Base-by-base conservation (phyloP, 2,888 invertebrate genomes). In the Harpagoxenus sublaevis region DNA sequence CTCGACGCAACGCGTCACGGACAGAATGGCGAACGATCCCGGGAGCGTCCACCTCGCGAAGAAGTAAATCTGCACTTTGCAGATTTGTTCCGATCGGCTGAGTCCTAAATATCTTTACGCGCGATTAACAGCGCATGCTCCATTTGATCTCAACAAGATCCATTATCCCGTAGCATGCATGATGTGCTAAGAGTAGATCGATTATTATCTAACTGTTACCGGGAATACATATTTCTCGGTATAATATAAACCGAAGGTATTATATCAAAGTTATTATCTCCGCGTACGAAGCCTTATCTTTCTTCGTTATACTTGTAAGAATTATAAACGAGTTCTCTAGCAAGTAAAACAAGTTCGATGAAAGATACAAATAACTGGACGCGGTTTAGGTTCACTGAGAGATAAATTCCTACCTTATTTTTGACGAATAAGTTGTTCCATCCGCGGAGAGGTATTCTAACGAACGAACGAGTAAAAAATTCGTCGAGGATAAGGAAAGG, bases 21-120 rank as follows among this genome's bases (percentile, higher is more conserved):
- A 31, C 45, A n/a, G 48, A 57, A 57, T 15, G 35, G 45, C 62
- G 62, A 66, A 68, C 78, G 70, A 51, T 48, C 63, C 65, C 65
- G 39, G 28, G 42, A 60, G 23, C 53, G 53, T 53, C 57, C 28
- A 31, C n/a, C 70, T 28, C 28, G 23, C n/a, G 45, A 15, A n/a
- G 35, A 79, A 35, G 35, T 31, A 79, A 48, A 60, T 48, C 48
- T 35, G 48, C 23, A 4, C 57, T 79, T 3, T 28, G 57, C 39
- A 18, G 35, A 35, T 35, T 35, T 48, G 79, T 73, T 81, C 79
- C 79, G 79, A 71, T 51, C 48, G 60, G 39, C 35, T 60, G 74
- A 60, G 39, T 74, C 23, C 60, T 81, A 81, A 81, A 81, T 73
- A 73, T 74, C 48, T 73, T 62, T 81, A 71, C 79, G 79, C 74